Evolutionary conservation across 2,797 vertebrate species (phyloP).

Genomic region (Harpagifer antarcticus): DNA sequence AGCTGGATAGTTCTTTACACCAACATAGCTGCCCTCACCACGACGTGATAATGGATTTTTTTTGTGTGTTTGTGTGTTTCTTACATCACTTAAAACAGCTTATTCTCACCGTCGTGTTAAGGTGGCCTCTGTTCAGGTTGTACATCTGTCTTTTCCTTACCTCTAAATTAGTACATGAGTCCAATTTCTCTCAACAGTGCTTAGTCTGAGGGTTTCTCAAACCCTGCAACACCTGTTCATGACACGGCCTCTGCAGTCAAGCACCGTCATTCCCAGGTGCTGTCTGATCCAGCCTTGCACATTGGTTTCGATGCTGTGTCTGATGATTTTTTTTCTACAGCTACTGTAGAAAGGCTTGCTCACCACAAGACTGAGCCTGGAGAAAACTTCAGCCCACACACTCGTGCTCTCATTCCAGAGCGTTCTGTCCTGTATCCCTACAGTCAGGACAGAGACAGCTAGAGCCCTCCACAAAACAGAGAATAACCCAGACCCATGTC

Average conservation of each 20-base stretch:
- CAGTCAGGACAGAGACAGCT: slow-evolving; percentile 52
- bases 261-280: slow-evolving; percentile 42
- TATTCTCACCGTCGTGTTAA: slow-evolving; percentile 18
- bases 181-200: not conserved
- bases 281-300: slow-evolving; percentile 27
- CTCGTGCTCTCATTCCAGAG: slow-evolving; percentile 47
- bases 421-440: slow-evolving; percentile 53
- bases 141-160: slow-evolving; percentile 7
- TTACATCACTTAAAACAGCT: slow-evolving; percentile 33
- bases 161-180: not conserved
- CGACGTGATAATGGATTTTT: slow-evolving; percentile 55
- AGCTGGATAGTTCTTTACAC: slow-evolving; percentile 56
- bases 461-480: slow-evolving; percentile 64
- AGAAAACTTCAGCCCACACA: slow-evolving; percentile 61
- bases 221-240: slow-evolving; percentile 64
- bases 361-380: slow-evolving; percentile 45
- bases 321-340: slow-evolving; percentile 43
- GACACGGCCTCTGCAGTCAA: slow-evolving; percentile 49
- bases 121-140: not conserved
- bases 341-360: slow-evolving; percentile 49
- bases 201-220: slow-evolving; percentile 13
- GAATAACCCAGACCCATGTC: slow-evolving; percentile 58
- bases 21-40: slow-evolving; percentile 52
- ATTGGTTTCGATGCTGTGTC: slow-evolving; percentile 50
- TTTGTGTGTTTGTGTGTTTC: slow-evolving; percentile 29